Evolutionary conservation across 2,888 invertebrate species (phyloP), one percentile per base, ranked within the genome.

Genomic region (Sarcophaga caerulescens): DNA sequence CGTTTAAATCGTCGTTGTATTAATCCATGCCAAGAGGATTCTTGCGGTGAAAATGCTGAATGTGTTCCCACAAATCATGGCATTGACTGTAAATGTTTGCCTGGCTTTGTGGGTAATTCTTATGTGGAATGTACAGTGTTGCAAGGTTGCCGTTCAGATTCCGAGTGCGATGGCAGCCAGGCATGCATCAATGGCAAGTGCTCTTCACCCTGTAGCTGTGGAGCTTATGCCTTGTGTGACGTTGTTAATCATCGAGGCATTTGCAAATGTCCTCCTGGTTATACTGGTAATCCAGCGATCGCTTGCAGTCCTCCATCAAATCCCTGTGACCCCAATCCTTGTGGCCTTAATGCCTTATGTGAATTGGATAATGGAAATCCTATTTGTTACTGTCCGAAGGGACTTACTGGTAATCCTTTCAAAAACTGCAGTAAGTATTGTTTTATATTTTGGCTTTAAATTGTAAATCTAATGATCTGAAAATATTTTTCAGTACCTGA

Each of bases 371-470:
- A 96, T 89, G 97, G 97, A 74, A 96, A 96, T 92, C 97, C 98
- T 3, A 96, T 98, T 88, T 98, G 98, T 91, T 97, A 95, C 94
- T 98, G 98, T 91, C 97, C 97, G 0, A 97, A 96, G 92, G 97
- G 97, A 86, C 94, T 97, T 87, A 98, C 97, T 4, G 98, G 98
- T 92, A 97, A 98, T 94, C 98, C 98, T 65, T 97, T 97, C 92
- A 95, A 96, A 91, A 96, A 95, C 93, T 98, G 97, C 95, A 97
- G 97, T 97, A 95, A 95, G 97, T 96, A 93, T 89, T 76, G 5
- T 17, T 14, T 52, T 52, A 14, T 14, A 1, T 14, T 17, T 52
- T 52, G 4, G 52, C 17, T 52, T 52, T 52, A 17, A 57, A 57
- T n/a, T 60, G 4, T 60, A 19, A n/a, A 0, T n/a, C 8, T 19